Evolutionary conservation across 2,113 vertebrate genomes (phyloP).

Genomic region (Xiphias gladius): DNA sequence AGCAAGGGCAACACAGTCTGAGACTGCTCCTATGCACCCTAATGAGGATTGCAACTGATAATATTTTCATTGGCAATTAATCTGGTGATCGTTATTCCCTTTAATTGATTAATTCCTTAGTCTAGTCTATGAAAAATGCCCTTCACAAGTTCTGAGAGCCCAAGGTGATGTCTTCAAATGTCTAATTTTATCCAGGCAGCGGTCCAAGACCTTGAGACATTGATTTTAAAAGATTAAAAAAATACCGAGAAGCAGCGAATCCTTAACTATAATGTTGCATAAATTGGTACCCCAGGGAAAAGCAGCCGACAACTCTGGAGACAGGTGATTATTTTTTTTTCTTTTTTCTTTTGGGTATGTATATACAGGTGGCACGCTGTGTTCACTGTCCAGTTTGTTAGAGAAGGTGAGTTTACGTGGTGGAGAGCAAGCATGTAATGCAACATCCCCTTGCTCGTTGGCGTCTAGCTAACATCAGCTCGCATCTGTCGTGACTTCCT

Average conservation of each 20-base stretch:
- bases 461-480: not conserved
- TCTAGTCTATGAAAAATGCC: not conserved
- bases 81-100: not conserved
- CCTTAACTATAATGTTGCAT: not conserved
- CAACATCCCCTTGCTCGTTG: too few relatives aligned
- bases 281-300: slow-evolving; percentile 1
- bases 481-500: slow-evolving; percentile 55
- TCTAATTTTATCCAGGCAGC: not conserved
- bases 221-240: not conserved
- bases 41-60: too few relatives aligned
- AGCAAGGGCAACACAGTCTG: not conserved
- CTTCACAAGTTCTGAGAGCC: not conserved
- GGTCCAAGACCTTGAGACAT: not conserved
- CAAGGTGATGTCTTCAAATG: not conserved
- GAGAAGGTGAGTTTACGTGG: not conserved
- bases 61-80: not conserved
- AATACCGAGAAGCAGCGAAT: not conserved
- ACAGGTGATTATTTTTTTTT: not conserved
- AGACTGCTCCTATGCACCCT: not conserved
- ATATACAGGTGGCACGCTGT: not conserved
- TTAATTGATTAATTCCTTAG: not conserved
- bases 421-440: not conserved
- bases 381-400: not conserved
- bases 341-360: too few relatives aligned
- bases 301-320: slow-evolving; percentile 5